phyloP scores from a whole-genome alignment of 1,140 invertebrate genomes.

The Ptiloglossa arizonensis region DNA sequence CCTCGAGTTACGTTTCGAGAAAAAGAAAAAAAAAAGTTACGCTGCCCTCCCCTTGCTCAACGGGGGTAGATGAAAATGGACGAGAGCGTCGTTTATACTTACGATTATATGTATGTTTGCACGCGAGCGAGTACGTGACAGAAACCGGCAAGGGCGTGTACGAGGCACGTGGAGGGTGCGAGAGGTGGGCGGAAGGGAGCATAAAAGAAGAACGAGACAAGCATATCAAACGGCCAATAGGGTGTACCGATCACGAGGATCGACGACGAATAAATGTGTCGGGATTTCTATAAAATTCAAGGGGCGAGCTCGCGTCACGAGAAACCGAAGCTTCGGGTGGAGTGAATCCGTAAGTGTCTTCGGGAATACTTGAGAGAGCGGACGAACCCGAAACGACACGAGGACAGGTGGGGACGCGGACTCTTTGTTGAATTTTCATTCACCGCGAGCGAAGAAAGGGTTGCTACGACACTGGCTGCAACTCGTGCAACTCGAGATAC shows the following conservation, averaged over 20 bases:
- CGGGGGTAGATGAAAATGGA: neutral
- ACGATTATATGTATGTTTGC: neutral
- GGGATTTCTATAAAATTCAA: neutral
- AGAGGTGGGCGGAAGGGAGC: neutral
- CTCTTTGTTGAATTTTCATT: neutral
- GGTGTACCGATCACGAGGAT: constrained; percentile 23
- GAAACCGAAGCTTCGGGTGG: neutral
- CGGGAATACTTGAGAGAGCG: neutral
- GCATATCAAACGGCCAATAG: constrained; percentile 51
- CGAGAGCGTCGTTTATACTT: neutral
- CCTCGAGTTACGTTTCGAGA: neutral
- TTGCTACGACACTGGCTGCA: too few species aligned
- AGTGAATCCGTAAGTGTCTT: neutral
- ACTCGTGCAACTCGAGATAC: neutral
- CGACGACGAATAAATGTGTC: neutral
- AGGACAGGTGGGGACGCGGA: neutral
- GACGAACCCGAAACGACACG: neutral
- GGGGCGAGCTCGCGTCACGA: neutral
- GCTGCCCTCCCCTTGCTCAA: neutral
- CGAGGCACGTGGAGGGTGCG: neutral
- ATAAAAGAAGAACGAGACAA: constrained; percentile 21
- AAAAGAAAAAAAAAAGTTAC: too few species aligned
- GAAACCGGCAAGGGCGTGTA: neutral
- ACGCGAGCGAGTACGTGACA: neutral
- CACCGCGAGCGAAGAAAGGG: neutral